A percentile compares a stretch with the other conserved stretches of the same genome.
phyloP scores from a whole-genome alignment of 2,888 invertebrate genomes.

The Ceriagrion tenellum region DNA sequence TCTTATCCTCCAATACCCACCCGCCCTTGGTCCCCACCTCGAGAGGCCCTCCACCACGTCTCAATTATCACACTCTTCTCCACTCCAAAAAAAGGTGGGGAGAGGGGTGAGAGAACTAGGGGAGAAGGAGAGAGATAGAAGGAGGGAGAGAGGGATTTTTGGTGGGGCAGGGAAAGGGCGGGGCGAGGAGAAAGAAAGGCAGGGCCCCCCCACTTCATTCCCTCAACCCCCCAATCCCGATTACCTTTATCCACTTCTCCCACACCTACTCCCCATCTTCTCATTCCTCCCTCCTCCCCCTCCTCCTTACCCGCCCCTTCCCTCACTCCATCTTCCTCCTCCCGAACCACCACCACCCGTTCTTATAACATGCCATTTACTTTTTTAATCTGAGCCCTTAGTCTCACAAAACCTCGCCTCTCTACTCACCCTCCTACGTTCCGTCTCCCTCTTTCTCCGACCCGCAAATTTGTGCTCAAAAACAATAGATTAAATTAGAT shows the following conservation, averaged over 20 bases:
- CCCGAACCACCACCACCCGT: not conserved
- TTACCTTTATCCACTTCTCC: not conserved
- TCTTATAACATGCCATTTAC: not conserved
- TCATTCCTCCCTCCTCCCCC: not conserved
- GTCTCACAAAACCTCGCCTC: not conserved
- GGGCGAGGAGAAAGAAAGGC: not conserved
- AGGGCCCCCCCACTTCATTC: not conserved
- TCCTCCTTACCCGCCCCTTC: no score
- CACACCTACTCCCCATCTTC: not conserved
- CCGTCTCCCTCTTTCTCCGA: no score
- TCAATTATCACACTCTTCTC: conserved; percentile 30
- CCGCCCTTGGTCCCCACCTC: no score
- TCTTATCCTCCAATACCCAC: not conserved
- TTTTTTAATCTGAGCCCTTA: not conserved
- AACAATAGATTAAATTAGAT: no score
- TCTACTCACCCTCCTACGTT: no score
- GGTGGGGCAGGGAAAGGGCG: not conserved
- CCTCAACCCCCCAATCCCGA: not conserved
- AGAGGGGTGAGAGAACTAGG: not conserved
- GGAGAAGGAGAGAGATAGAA: not conserved
- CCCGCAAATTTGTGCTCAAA: no score
- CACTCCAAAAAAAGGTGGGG: not conserved
- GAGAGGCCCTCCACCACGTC: not conserved
- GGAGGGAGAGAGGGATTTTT: not conserved
- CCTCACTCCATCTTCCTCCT: not conserved